Evolutionary conservation across 2,797 vertebrate species (phyloP).

Genomic region (Peromyscus melanophrys): DNA sequence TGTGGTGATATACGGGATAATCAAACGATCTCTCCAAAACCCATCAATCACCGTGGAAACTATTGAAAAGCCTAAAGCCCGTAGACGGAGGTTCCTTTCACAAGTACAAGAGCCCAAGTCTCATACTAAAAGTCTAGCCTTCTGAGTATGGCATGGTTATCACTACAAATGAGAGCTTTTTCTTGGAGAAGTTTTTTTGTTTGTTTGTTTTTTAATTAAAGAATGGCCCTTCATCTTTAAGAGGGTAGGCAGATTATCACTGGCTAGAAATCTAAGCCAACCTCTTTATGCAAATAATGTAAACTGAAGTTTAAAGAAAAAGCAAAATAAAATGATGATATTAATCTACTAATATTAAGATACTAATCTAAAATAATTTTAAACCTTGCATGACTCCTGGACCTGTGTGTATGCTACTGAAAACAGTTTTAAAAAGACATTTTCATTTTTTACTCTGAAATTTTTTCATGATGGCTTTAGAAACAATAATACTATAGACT

Average conservation of each 20-base stretch:
- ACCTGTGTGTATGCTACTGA: slow-evolving; percentile 10
- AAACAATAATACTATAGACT: slow-evolving; percentile 6
- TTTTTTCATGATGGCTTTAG: slow-evolving; percentile 46
- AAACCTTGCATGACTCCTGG: slow-evolving; percentile 42
- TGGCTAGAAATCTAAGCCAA: slow-evolving; percentile 53
- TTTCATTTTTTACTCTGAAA: slow-evolving; percentile 58
- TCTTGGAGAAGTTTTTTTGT: background rate
- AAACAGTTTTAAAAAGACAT: slow-evolving; percentile 33
- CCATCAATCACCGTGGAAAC: slow-evolving; percentile 72
- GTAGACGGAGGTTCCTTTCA: slow-evolving; percentile 50
- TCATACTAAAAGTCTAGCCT: slow-evolving; percentile 36
- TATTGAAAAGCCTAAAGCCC: slow-evolving; percentile 48
- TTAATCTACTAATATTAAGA: background rate
- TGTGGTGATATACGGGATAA: slow-evolving; percentile 34
- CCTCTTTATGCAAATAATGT: background rate
- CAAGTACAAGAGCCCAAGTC: slow-evolving; percentile 47
- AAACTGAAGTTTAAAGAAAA: slow-evolving; percentile 25
- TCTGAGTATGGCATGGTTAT: slow-evolving; percentile 35
- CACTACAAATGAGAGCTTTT: slow-evolving; percentile 48
- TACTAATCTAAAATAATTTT: background rate
- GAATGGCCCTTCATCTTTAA: slow-evolving; percentile 13
- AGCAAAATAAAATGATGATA: slow-evolving; percentile 62
- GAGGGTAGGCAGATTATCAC: slow-evolving; percentile 9
- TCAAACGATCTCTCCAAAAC: slow-evolving; percentile 69
- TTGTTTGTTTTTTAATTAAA: background rate